Base-by-base conservation (phyloP, 1,140 invertebrate species). In the Pseudomyrmex sp. region DNA sequence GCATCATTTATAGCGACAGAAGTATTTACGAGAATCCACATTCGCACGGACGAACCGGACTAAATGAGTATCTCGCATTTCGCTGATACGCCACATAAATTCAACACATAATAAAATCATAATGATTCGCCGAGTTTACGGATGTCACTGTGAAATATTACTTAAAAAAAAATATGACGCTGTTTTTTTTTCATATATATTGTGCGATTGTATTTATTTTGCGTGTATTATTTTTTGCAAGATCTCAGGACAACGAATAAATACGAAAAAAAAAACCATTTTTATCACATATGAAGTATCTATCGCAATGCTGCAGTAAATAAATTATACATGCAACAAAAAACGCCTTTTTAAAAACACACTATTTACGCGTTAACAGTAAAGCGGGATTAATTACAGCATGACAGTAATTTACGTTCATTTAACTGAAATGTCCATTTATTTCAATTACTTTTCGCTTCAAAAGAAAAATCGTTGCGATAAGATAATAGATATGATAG, bases 1-100 rank as follows among this genome's bases (percentile, higher is more conserved):
- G 35, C 35, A 35, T 12, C 2, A 9, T n/a, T 15, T 50, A n/a
- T 1, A 18, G 13, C 15, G 15, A 44, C 44, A 63, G n/a, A 7
- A 63, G 44, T 13, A 12, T 76, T 65, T 52, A 50, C 18, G 73
- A 35, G 61, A 61, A 75, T 61, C 5, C 35, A 5, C 35, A 35
- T 35, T 5, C 35, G 13, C 8, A 20, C 13, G 9, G 18, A 18
- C 59, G 44, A 35, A 35, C 48, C 20, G 59, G 10, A 66, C 35
- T 66, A 66, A 66, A 46, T 46, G 35, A 66, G 63, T 23, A 62
- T 62, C 20, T 20, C 1, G 23, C 12, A 23, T 52, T 52, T 52
- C 10, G 46, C 61, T 52, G 61, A 75, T 75, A 52, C 26, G n/a
- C 61, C 73, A 56, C 23, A 62, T 76, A 63, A 76, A 76, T 76